A percentile compares a stretch with the other conserved stretches of the same genome.
Conservation (phyloP, 2,113 vertebrate genomes). For the Muscicapa adusta region DNA sequence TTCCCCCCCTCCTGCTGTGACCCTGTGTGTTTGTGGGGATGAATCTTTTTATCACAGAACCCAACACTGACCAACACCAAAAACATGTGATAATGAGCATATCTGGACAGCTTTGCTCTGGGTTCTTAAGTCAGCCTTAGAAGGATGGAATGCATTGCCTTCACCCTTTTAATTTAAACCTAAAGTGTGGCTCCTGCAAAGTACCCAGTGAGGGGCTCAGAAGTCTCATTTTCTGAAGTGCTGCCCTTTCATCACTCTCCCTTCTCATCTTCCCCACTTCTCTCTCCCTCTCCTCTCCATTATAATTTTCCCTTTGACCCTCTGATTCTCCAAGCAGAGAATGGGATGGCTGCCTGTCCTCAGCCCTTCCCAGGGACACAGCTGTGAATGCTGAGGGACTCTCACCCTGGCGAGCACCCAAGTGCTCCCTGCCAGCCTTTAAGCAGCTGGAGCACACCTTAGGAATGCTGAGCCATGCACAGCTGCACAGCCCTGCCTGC, state of each 20-base stretch:
- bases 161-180: background rate
- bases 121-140: background rate
- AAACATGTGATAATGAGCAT: background rate
- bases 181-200: background rate
- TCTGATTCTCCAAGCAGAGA: background rate
- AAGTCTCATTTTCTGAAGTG: background rate
- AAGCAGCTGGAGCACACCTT: background rate
- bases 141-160: background rate
- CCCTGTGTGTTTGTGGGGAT: background rate
- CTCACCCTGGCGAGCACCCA: background rate
- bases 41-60: background rate
- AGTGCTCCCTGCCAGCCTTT: background rate
- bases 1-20: background rate
- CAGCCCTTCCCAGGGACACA: background rate
- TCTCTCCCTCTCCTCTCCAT: background rate
- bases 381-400: background rate
- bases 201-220: background rate
- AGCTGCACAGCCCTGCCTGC: background rate
- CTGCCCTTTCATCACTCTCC: background rate
- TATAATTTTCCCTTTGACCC: background rate
- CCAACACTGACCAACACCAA: background rate
- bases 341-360: background rate
- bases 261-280: background rate
- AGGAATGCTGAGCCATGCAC: constrained; percentile 45
- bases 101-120: background rate